Evolutionary conservation across 2,113 vertebrate genomes (phyloP).

Genomic region (Poeciliopsis turrubarensis): DNA sequence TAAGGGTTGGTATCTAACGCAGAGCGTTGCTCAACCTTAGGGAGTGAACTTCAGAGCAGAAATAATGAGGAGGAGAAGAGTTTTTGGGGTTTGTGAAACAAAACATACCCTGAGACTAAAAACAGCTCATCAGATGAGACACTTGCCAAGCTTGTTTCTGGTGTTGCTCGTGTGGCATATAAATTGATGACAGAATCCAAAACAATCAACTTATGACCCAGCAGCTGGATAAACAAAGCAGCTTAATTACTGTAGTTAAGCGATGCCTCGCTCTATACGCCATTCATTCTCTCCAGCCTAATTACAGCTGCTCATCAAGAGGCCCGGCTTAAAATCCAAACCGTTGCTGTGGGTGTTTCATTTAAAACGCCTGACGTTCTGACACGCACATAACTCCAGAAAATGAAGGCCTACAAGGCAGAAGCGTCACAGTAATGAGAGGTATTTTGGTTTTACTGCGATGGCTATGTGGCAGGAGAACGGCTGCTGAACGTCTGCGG

Average conservation of each 20-base stretch:
- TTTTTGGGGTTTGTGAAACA: slow-evolving; percentile 28
- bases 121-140: slow-evolving; percentile 27
- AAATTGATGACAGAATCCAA: slow-evolving; percentile 43
- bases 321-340: slow-evolving; percentile 35
- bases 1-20: slow-evolving; percentile 28
- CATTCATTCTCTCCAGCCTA: slow-evolving; percentile 37
- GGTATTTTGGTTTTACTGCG: slow-evolving; percentile 55
- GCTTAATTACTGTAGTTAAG: slow-evolving; percentile 41
- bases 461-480: slow-evolving; percentile 26
- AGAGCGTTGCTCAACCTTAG: slow-evolving; percentile 28
- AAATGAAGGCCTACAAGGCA: slow-evolving; percentile 55
- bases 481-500: neutral
- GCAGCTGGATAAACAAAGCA: slow-evolving; percentile 43
- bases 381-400: slow-evolving; percentile 37
- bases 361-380: slow-evolving; percentile 31
- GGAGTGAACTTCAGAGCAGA: slow-evolving; percentile 35
- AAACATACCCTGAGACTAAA: slow-evolving; percentile 20
- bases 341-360: slow-evolving; percentile 40
- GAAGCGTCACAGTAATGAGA: slow-evolving; percentile 53
- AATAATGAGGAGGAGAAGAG: slow-evolving; percentile 30
- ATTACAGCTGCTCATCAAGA: slow-evolving; percentile 66
- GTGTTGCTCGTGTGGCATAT: slow-evolving; percentile 43
- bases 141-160: slow-evolving; percentile 44
- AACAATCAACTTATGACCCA: slow-evolving; percentile 34
- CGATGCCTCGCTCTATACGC: neutral